Evolutionary conservation across 1,140 invertebrate species (phyloP).

Genomic region (Drosophila teissieri): DNA sequence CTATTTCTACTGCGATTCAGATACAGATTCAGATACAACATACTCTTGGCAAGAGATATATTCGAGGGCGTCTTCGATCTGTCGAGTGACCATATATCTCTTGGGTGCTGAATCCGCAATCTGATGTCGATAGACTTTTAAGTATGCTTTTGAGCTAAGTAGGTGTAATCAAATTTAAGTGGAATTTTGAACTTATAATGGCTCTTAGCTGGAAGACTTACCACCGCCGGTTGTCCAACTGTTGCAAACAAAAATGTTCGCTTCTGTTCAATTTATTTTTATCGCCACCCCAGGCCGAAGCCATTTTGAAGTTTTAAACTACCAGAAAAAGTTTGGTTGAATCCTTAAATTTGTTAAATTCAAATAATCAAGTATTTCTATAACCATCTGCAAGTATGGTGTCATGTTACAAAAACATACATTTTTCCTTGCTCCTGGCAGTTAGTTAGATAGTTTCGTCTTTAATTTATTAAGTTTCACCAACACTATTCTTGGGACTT

Average conservation of each 20-base stretch:
- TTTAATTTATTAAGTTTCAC: conserved; percentile 19
- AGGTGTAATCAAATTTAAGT: conserved; percentile 2
- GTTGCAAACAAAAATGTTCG: background rate
- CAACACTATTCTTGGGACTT: conserved; percentile 1
- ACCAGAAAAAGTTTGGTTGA: too few relatives aligned
- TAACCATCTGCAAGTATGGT: too few relatives aligned
- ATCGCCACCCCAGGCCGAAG: background rate
- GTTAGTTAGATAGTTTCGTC: background rate
- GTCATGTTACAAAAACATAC: too few relatives aligned
- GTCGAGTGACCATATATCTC: background rate
- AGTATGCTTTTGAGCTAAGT: conserved; percentile 1
- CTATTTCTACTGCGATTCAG: background rate
- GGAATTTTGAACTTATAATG: background rate
- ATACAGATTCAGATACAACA: background rate
- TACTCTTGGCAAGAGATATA: background rate
- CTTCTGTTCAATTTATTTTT: background rate
- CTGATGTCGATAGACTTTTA: background rate
- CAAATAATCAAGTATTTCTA: too few relatives aligned
- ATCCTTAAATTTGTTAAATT: too few relatives aligned
- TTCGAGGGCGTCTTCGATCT: background rate
- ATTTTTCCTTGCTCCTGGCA: too few relatives aligned
- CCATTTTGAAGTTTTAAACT: too few relatives aligned
- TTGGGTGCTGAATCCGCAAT: background rate
- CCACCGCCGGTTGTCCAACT: background rate
- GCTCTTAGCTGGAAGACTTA: background rate